Evolutionary conservation across 2,113 vertebrate species (phyloP), one percentile per base, ranked within the genome.

Genomic region (Cisticola juncidis): DNA sequence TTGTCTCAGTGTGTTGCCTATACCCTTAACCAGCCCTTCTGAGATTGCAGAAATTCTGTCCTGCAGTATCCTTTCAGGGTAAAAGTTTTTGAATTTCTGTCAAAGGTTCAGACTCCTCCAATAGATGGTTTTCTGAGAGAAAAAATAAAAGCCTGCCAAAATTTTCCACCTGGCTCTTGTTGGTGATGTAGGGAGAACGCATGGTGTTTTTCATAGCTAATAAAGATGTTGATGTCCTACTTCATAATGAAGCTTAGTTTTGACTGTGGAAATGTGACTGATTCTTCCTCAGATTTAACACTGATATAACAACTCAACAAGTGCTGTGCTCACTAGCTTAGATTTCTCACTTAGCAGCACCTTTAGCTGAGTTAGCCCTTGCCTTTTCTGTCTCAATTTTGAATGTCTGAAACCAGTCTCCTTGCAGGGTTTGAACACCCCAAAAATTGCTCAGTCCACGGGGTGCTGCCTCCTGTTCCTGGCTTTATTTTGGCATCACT

Each of bases 191-290:
- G 28, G 47, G 57, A 95, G 36, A 12, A 61, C 0, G 51, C 83
- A 45, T n/a, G 38, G 65, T 84, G 65, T 68, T 95, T 94, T 94
- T 92, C 70, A 48, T 31, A 71, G 65, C 65, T 92, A 87, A 89
- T 88, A 53, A 89, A 96, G 88, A 65, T 86, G 48, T 94, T 87
- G 72, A 66, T 79, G 53, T 68, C 48, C 69, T 94, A 19, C 65
- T 89, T 95, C 64, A 60, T 81, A 68, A 89, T 25, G 60, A 70
- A 60, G 45, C 20, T 94, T 83, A 81, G 40, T 94, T 94, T 95
- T 81, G 65, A 71, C n/a, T 92, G 36, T 68, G 36, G 18, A 81
- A 92, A 81, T 33, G 45, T 68, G 48, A 45, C 60, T 90, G 48
- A 92, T 74, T 84, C 31, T 86, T 70, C 64, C 51, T 74, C 21